Evolutionary conservation across 2,113 vertebrate genomes (phyloP).

Genomic region (Catharus fuscescens): DNA sequence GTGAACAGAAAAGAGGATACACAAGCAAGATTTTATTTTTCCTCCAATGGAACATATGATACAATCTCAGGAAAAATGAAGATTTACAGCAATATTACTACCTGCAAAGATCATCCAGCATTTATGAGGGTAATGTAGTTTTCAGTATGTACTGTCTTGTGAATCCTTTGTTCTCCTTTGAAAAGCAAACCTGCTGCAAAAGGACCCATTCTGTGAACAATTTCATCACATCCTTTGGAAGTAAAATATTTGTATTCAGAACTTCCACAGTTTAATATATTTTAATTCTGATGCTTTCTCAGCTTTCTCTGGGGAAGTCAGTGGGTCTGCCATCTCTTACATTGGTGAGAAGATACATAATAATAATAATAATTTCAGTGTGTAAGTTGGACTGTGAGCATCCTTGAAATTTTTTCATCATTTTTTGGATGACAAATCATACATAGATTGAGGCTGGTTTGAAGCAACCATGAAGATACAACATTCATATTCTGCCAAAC

Average conservation of each 20-base stretch:
- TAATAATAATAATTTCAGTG: neutral
- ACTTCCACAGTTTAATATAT: neutral
- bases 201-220: neutral
- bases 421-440: neutral
- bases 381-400: neutral
- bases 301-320: neutral
- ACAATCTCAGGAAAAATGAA: slow-evolving; percentile 74
- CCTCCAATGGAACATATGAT: slow-evolving; percentile 86
- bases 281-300: neutral
- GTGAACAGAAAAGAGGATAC: slow-evolving; percentile 82
- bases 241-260: neutral
- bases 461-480: neutral
- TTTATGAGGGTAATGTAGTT: slow-evolving; percentile 86
- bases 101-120: slow-evolving; percentile 81
- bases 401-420: neutral
- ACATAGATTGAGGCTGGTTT: neutral
- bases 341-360: neutral
- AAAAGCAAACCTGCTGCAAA: neutral
- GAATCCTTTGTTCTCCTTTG: neutral
- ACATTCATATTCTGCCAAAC: neutral
- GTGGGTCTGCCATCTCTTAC: neutral
- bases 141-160: neutral
- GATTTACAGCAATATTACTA: slow-evolving; percentile 59
- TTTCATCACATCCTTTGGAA: neutral
- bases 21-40: slow-evolving; percentile 90